phyloP scores from a whole-genome alignment of 1,140 invertebrate genomes.

The Brachionus sp. region DNA sequence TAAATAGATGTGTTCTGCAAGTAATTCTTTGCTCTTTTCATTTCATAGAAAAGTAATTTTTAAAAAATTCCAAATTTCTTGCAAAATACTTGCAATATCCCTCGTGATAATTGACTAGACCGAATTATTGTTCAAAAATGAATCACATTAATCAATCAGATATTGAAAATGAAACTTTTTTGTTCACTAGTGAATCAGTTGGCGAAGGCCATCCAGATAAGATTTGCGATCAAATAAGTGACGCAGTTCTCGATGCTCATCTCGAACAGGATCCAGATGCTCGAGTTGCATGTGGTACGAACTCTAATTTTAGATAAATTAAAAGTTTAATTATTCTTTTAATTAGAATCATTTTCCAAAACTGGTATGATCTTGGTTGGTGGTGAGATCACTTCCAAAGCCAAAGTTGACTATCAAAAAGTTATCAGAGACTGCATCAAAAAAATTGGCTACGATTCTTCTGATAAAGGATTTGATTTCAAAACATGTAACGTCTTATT shows the following conservation, averaged over 20 bases:
- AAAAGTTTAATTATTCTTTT: constrained; percentile 54
- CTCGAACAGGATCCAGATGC: constrained; percentile 90
- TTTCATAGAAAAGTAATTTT: constrained; percentile 34
- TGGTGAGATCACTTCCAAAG: constrained; percentile 69
- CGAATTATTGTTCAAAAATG: not conserved
- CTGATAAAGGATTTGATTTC: constrained; percentile 97
- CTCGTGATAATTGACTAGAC: constrained; percentile 15
- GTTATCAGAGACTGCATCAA: constrained; percentile 92
- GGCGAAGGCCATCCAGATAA: constrained; percentile 98
- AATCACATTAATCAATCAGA: constrained; percentile 22
- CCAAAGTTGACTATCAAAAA: constrained; percentile 91
- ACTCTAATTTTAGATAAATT: constrained; percentile 51
- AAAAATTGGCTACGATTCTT: constrained; percentile 96
- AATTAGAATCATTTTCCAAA: constrained; percentile 55
- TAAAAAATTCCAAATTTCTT: not conserved
- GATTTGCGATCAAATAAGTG: constrained; percentile 99
- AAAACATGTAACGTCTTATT: constrained; percentile 96
- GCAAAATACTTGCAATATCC: constrained; percentile 17
- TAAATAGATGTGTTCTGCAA: constrained; percentile 11
- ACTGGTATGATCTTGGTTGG: constrained; percentile 67
- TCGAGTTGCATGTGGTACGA: constrained; percentile 83
- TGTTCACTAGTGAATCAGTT: constrained; percentile 98
- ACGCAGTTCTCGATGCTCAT: constrained; percentile 96
- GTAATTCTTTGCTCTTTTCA: constrained; percentile 40
- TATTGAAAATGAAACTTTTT: constrained; percentile 64